Base-by-base conservation (phyloP, 2,797 vertebrate genomes). In the Oophaga sylvatica region DNA sequence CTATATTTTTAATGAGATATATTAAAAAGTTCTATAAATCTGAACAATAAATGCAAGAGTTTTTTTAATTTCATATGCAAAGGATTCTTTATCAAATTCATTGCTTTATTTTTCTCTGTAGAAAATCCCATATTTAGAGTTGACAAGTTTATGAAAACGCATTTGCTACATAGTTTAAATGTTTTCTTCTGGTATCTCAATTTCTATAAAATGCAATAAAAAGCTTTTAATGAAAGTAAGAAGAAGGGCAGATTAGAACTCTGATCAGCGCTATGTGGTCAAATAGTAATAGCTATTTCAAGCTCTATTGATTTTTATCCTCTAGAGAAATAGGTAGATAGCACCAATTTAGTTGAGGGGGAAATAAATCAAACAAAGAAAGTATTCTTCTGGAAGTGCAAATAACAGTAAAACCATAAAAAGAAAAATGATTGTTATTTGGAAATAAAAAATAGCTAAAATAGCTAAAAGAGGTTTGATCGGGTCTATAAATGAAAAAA, bases 211-310 rank as follows among this genome's bases (percentile, higher is more conserved):
- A 86, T 79, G 75, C 73, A 68, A 26, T 83, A 86, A 81, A 89
- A 78, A 70, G 75, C 80, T 78, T 89, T 86, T 89, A 82, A 86
- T 89, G 84, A 83, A 82, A 83, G 80, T 68, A 81, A 59, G 63
- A 84, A 19, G 59, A 59, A 83, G 70, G 63, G 17, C 53, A 81
- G 70, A 89, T 89, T 86, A 89, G 79, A 85, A 85, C 83, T 85
- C 70, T 83, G 88, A 86, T 86, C 80, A 83, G 71, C 80, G 79
- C 78, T 89, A 82, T 83, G 53, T 84, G 70, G 63, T 65, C 80
- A 78, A 89, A 84, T 59, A 86, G 59, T 81, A 88, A 86, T 89
- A 89, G 84, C 88, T 86, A 83, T 89, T 89, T 86, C 88, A 89
- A 60, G 71, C 48, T 86, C 29, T 83, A 89, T 89, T 89, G 88